Percentiles rank a stretch among this genome's conserved stretches.
Evolutionary conservation across 2,113 vertebrate genomes (phyloP).

Genomic region (Synchiropus splendidus): DNA sequence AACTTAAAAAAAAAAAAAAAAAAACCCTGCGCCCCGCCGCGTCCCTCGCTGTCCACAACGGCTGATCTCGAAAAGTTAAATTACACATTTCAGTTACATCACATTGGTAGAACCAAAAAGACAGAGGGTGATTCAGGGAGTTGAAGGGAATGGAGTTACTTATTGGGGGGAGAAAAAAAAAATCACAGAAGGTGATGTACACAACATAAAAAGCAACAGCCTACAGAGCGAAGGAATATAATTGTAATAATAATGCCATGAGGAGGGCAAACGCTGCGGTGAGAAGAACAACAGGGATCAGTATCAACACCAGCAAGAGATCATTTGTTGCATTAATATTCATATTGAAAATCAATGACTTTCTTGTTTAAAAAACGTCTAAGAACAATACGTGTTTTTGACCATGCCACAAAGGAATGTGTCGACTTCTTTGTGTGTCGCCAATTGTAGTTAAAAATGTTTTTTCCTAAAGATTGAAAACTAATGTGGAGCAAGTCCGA

Average conservation of each 20-base stretch:
- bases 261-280: conserved; percentile 28
- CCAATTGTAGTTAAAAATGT: too few species aligned
- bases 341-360: too few species aligned
- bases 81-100: conserved; percentile 61
- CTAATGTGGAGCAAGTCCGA: too few species aligned
- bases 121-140: conserved; percentile 11
- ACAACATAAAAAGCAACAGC: conserved; percentile 47
- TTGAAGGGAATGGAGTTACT: conserved; percentile 31
- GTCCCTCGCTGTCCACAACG: conserved; percentile 20
- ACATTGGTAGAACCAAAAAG: conserved; percentile 57
- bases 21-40: conserved; percentile 17
- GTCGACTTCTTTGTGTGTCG: too few species aligned
- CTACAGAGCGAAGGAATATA: conserved; percentile 41
- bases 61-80: conserved; percentile 44
- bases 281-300: conserved; percentile 21
- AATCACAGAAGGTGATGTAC: conserved; percentile 39
- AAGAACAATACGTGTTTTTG: too few species aligned
- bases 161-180: too few species aligned
- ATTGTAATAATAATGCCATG: conserved; percentile 37
- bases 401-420: too few species aligned
- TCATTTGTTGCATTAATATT: too few species aligned
- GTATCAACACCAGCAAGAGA: conserved; percentile 49
- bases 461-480: too few species aligned
- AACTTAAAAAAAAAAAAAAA: conserved; percentile 24
- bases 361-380: too few species aligned